These are phyloP conservation scores for Cabera pusaria DNA, from an alignment of 2,888 invertebrate genomes.

Conservation along the genomic window DNA sequence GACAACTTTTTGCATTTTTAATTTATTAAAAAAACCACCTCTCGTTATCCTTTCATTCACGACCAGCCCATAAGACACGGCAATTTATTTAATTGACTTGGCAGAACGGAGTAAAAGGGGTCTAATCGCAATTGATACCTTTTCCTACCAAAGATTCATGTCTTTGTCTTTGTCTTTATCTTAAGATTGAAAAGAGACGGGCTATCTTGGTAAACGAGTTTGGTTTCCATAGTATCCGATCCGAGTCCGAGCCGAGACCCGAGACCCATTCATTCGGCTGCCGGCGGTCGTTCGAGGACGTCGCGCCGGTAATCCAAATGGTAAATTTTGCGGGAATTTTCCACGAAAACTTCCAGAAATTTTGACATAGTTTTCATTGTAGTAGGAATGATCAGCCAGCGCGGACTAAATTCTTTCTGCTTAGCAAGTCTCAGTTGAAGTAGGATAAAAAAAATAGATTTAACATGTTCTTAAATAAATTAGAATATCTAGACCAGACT, in stretches of 20 bases:
- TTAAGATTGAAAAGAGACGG: conserved; percentile 30
- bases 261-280: conserved; percentile 48
- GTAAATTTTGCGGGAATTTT: conserved; percentile 42
- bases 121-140: conserved; percentile 40
- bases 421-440: too few species aligned
- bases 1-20: conserved; percentile 3
- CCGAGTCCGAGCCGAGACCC: too few species aligned
- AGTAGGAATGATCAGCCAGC: too few species aligned
- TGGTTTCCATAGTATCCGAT: conserved; percentile 35
- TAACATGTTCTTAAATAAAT: too few species aligned
- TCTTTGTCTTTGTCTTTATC: conserved; percentile 23
- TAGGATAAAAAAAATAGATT: too few species aligned
- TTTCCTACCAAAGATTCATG: conserved; percentile 25
- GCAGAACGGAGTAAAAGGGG: conserved; percentile 39
- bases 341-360: conserved; percentile 45
- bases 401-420: too few species aligned
- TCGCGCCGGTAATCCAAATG: conserved; percentile 36
- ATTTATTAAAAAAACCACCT: conserved; percentile 15
- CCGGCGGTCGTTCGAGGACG: conserved; percentile 44
- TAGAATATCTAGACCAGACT: too few species aligned
- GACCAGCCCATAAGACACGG: conserved; percentile 29
- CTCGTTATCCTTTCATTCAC: conserved; percentile 25
- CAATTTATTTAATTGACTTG: conserved; percentile 41
- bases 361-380: conserved; percentile 42
- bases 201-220: conserved; percentile 33